Percentiles rank a stretch among this genome's conserved stretches.
phyloP scores from a whole-genome alignment of 2,888 invertebrate genomes.

The Tetanocera ferruginea region DNA sequence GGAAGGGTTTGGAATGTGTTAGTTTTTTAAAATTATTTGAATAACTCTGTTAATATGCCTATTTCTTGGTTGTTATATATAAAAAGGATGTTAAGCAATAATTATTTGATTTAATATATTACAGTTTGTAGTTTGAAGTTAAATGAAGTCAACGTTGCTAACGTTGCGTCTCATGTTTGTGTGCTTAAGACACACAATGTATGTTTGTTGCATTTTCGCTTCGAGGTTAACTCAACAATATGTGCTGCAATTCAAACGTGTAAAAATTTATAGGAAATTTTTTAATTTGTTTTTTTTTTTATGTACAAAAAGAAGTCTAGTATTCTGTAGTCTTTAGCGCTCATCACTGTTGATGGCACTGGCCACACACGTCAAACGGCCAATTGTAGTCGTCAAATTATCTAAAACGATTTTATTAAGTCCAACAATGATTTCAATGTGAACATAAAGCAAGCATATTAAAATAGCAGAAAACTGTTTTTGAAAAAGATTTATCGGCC shows the following conservation, averaged over 20 bases:
- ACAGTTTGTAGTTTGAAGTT: not conserved
- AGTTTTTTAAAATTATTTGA: slow-evolving; percentile 1
- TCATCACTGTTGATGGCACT: too few relatives aligned
- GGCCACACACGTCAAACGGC: too few relatives aligned
- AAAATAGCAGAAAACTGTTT: too few relatives aligned
- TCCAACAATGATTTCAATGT: too few relatives aligned
- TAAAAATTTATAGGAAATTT: too few relatives aligned
- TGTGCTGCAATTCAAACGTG: not conserved
- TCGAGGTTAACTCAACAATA: slow-evolving; percentile 11
- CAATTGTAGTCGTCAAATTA: too few relatives aligned
- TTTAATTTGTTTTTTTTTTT: too few relatives aligned
- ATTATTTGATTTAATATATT: not conserved
- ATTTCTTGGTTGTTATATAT: slow-evolving; percentile 27
- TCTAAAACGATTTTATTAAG: too few relatives aligned
- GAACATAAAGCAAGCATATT: too few relatives aligned
- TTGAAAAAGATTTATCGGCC: too few relatives aligned
- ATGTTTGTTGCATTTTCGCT: not conserved
- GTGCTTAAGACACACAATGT: slow-evolving; percentile 28
- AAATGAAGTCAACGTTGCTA: not conserved
- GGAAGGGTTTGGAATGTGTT: slow-evolving; percentile 5
- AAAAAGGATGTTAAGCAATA: slow-evolving; percentile 38
- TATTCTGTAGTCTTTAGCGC: too few relatives aligned
- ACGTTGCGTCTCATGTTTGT: not conserved
- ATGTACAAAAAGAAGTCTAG: too few relatives aligned
- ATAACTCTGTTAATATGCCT: slow-evolving; percentile 11